A percentile compares a stretch with the other conserved stretches of the same genome.
Conservation (phyloP, 1,140 invertebrate species). For the Procambarus virginalis region DNA sequence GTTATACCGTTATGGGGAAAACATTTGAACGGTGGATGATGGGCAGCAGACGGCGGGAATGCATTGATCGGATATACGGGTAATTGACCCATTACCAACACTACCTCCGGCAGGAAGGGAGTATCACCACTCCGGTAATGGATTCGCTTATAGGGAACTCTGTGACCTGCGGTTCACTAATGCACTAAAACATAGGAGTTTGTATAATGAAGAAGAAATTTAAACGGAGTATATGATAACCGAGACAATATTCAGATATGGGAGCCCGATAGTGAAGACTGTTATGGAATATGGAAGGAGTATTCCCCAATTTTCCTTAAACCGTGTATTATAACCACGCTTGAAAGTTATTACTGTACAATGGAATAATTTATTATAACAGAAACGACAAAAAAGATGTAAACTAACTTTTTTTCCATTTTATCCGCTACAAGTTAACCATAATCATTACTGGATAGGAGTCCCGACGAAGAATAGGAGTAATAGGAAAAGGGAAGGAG, state of each 20-base stretch:
- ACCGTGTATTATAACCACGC: no score
- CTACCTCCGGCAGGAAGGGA: not conserved
- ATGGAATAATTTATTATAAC: no score
- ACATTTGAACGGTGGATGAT: not conserved
- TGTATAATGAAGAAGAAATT: not conserved
- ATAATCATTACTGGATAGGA: no score
- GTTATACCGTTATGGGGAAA: not conserved
- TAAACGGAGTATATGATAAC: not conserved
- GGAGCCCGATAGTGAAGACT: no score
- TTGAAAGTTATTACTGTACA: no score
- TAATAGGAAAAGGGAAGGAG: not conserved
- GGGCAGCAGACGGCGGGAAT: not conserved
- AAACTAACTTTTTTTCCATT: no score
- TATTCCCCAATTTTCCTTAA: no score
- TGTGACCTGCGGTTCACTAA: not conserved
- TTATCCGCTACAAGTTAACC: no score
- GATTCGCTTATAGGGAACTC: not conserved
- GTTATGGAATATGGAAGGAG: no score
- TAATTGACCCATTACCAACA: not conserved
- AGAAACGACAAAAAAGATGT: no score
- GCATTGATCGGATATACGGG: not conserved
- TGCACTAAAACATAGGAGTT: not conserved
- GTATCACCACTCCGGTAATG: not conserved
- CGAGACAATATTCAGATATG: no score
- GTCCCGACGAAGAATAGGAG: not conserved